Conservation (phyloP, 2,888 invertebrate genomes). For the Hypsopygia costalis region DNA sequence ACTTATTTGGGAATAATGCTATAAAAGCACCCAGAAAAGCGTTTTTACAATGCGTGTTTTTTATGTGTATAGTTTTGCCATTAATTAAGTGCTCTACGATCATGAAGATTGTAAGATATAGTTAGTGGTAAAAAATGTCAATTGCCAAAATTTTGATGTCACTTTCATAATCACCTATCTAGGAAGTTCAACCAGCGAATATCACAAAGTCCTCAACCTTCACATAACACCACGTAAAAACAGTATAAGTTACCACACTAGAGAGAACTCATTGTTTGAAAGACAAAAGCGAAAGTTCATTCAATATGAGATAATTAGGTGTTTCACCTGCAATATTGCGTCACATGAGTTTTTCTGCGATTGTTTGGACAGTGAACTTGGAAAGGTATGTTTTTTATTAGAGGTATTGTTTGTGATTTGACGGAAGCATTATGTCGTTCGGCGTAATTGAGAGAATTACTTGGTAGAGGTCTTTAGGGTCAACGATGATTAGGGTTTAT, state of each 20-base stretch:
- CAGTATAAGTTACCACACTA: slow-evolving; percentile 52
- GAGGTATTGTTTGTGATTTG: slow-evolving; percentile 34
- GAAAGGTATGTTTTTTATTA: slow-evolving; percentile 15
- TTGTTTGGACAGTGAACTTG: slow-evolving; percentile 60
- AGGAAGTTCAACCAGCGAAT: slow-evolving; percentile 10
- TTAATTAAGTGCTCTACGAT: too few species aligned
- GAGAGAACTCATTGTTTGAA: slow-evolving; percentile 64
- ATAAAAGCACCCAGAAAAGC: too few species aligned
- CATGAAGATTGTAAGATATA: too few species aligned
- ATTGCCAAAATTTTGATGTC: too few species aligned
- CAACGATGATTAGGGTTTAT: slow-evolving; percentile 9
- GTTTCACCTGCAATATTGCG: slow-evolving; percentile 69
- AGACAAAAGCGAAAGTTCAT: slow-evolving; percentile 78
- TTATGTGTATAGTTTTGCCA: too few species aligned
- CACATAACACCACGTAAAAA: slow-evolving; percentile 56
- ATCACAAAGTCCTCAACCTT: slow-evolving; percentile 17
- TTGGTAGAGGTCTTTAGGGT: slow-evolving; percentile 18
- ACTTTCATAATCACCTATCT: not conserved
- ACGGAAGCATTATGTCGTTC: slow-evolving; percentile 34
- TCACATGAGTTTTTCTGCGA: slow-evolving; percentile 67
- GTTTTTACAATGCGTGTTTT: too few species aligned
- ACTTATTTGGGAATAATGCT: too few species aligned
- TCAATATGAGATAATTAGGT: slow-evolving; percentile 74
- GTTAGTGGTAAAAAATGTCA: too few species aligned
- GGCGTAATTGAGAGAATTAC: slow-evolving; percentile 1